Evolutionary conservation across 2,888 invertebrate genomes (phyloP).

Genomic region (Limenitis camilla): DNA sequence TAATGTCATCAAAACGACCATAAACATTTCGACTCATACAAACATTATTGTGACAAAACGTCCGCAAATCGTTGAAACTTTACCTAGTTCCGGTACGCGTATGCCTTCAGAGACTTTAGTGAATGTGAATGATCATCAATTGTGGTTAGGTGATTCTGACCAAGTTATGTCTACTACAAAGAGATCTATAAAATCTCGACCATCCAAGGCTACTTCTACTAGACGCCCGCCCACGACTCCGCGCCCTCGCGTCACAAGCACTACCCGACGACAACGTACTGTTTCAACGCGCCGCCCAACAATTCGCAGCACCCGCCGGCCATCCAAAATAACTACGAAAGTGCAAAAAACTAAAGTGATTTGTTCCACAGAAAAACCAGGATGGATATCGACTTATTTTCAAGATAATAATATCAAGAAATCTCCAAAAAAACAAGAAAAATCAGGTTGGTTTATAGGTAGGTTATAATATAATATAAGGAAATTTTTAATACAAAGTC

Average conservation of each 20-base stretch:
- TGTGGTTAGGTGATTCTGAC: slow-evolving; percentile 38
- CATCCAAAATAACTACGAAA: slow-evolving; percentile 41
- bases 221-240: slow-evolving; percentile 32
- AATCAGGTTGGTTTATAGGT: slow-evolving; percentile 63
- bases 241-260: slow-evolving; percentile 28
- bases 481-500: slow-evolving; percentile 2
- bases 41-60: slow-evolving; percentile 59
- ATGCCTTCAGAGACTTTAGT: slow-evolving; percentile 26
- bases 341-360: slow-evolving; percentile 42
- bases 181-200: slow-evolving; percentile 22
- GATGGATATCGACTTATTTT: slow-evolving; percentile 55
- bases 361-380: slow-evolving; percentile 46
- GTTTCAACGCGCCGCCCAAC: slow-evolving; percentile 26
- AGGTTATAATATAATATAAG: slow-evolving; percentile 34
- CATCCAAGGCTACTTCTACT: slow-evolving; percentile 19
- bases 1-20: slow-evolving; percentile 57
- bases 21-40: slow-evolving; percentile 66
- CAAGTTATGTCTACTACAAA: slow-evolving; percentile 30
- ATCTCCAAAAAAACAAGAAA: slow-evolving; percentile 41
- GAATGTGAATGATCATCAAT: slow-evolving; percentile 39
- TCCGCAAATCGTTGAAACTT: slow-evolving; percentile 34
- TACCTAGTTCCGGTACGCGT: slow-evolving; percentile 27
- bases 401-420: slow-evolving; percentile 44
- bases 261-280: slow-evolving; percentile 24
- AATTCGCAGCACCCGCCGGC: slow-evolving; percentile 27